Conservation (phyloP, 2,888 invertebrate species). For the Therioaphis trifolii region DNA sequence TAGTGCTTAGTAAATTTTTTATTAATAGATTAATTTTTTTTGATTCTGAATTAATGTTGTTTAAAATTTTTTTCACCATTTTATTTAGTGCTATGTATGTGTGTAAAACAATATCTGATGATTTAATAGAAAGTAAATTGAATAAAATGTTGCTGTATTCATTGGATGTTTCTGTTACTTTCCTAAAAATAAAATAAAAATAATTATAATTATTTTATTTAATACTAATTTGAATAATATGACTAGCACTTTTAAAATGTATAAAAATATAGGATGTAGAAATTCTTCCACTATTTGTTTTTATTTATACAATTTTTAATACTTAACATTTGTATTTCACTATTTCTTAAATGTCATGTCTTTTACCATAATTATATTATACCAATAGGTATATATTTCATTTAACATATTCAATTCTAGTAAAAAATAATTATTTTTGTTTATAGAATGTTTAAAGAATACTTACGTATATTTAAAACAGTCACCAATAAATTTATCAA, state of each 20-base stretch:
- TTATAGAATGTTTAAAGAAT: not conserved
- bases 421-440: too few relatives aligned
- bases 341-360: too few relatives aligned
- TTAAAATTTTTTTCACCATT: slow-evolving; percentile 27
- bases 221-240: too few relatives aligned
- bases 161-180: slow-evolving; percentile 12
- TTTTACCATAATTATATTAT: too few relatives aligned
- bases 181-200: slow-evolving; percentile 23
- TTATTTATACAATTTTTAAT: too few relatives aligned
- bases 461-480: slow-evolving; percentile 40
- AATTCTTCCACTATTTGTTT: too few relatives aligned
- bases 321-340: too few relatives aligned
- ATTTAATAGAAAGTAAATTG: slow-evolving; percentile 38
- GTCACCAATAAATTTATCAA: slow-evolving; percentile 47
- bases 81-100: slow-evolving; percentile 33
- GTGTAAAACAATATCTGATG: slow-evolving; percentile 26
- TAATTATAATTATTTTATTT: not conserved
- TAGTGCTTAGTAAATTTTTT: slow-evolving; percentile 22
- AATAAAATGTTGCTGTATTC: slow-evolving; percentile 50
- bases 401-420: too few relatives aligned
- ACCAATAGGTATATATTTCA: too few relatives aligned
- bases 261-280: too few relatives aligned
- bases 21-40: slow-evolving; percentile 34
- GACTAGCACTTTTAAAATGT: too few relatives aligned
- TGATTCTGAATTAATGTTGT: not conserved